phyloP scores from a whole-genome alignment of 2,113 vertebrate species.

The Recurvirostra avosetta region DNA sequence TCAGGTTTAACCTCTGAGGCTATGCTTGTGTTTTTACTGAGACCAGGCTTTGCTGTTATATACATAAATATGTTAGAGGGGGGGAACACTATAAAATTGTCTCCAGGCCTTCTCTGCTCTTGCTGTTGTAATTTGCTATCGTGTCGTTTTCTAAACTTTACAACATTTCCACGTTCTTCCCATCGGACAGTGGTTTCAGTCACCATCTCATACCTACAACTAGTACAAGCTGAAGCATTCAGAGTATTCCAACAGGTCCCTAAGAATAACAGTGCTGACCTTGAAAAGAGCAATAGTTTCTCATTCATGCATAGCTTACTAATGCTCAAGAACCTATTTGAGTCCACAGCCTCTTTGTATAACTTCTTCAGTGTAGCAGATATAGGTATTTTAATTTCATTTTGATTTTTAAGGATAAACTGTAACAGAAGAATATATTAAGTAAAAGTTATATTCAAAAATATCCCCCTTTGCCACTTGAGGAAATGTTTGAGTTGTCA shows the following conservation, averaged over 20 bases:
- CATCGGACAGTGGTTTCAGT: neutral
- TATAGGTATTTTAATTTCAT: conserved; percentile 23
- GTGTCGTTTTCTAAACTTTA: neutral
- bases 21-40: neutral
- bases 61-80: neutral
- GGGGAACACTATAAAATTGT: neutral
- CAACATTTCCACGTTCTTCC: neutral
- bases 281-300: neutral
- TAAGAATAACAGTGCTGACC: neutral
- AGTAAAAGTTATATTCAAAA: conserved; percentile 57
- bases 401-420: conserved; percentile 43
- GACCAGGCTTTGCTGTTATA: neutral
- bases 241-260: neutral
- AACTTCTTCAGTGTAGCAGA: neutral
- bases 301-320: neutral
- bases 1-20: neutral
- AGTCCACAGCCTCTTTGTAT: neutral
- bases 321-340: neutral
- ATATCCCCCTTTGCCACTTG: conserved; percentile 41
- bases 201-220: neutral
- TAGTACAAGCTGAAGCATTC: neutral
- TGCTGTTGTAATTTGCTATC: neutral
- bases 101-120: neutral
- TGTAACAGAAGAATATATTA: conserved; percentile 55
- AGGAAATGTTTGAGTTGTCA: conserved; percentile 50